Evolutionary conservation across 1,140 invertebrate genomes (phyloP).

Genomic region (Heliconius congener): DNA sequence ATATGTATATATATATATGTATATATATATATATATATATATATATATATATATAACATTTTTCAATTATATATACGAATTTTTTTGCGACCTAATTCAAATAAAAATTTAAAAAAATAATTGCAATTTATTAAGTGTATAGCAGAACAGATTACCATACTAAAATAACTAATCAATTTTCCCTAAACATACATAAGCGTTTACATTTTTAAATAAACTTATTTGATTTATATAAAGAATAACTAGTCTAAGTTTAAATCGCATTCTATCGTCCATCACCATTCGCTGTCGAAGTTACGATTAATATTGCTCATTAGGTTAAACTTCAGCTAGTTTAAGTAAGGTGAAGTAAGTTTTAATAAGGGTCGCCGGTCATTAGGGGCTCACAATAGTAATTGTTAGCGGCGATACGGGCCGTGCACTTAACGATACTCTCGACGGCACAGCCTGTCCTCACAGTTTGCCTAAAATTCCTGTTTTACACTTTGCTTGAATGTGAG

Average conservation of each 20-base stretch:
- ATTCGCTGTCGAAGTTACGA: constrained; percentile 56
- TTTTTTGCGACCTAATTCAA: too few species aligned
- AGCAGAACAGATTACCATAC: too few species aligned
- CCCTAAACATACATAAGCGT: too few species aligned
- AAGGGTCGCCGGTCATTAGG: constrained; percentile 70
- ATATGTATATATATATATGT: too few species aligned
- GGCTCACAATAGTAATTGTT: constrained; percentile 61
- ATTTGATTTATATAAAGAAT: too few species aligned
- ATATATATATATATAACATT: too few species aligned
- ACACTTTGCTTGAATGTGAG: background rate
- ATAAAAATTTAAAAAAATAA: too few species aligned
- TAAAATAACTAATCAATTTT: too few species aligned
- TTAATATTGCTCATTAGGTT: constrained; percentile 68
- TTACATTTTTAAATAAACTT: too few species aligned
- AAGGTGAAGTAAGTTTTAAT: constrained; percentile 66
- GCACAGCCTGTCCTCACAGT: constrained; percentile 29
- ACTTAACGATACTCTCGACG: constrained; percentile 66
- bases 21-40: too few species aligned
- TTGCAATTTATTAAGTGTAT: too few species aligned
- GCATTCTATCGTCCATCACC: background rate
- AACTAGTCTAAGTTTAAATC: background rate
- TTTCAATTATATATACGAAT: too few species aligned
- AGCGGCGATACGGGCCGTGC: constrained; percentile 48
- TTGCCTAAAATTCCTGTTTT: constrained; percentile 2
- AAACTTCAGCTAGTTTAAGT: constrained; percentile 56